Evolutionary conservation across 2,888 invertebrate species (phyloP).

Genomic region (Resseliella maxima): DNA sequence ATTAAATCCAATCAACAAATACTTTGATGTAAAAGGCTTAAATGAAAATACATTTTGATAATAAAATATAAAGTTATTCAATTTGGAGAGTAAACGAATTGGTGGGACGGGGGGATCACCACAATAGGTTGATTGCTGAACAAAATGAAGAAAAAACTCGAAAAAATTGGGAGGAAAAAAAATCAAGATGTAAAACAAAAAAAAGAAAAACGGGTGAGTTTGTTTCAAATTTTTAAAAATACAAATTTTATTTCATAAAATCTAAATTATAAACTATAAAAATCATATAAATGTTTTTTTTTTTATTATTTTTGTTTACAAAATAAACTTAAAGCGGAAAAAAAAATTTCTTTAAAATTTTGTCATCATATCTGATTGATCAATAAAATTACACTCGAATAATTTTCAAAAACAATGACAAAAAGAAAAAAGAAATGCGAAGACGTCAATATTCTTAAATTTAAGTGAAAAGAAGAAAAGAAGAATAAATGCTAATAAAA

Average conservation of each 20-base stretch:
- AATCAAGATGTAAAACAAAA: neutral
- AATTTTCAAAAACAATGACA: conserved; percentile 3
- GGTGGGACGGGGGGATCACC: too few relatives aligned
- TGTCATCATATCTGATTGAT: neutral
- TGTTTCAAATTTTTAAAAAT: conserved; percentile 44
- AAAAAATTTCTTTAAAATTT: neutral
- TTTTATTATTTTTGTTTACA: neutral
- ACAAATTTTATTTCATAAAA: conserved; percentile 33
- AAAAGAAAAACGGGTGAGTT: conserved; percentile 1
- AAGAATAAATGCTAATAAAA: conserved; percentile 47
- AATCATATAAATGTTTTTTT: conserved; percentile 1
- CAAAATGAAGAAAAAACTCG: neutral
- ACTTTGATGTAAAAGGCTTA: too few relatives aligned
- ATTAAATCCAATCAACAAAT: too few relatives aligned
- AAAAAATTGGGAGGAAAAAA: neutral
- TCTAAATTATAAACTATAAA: conserved; percentile 30
- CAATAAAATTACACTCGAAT: neutral
- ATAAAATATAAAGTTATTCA: too few relatives aligned
- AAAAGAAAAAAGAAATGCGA: neutral
- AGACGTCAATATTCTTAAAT: too few relatives aligned
- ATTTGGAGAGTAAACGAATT: too few relatives aligned
- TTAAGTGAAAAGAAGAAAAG: neutral
- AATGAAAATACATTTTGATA: too few relatives aligned
- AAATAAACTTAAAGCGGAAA: conserved; percentile 20
- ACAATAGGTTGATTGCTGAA: too few relatives aligned